A percentile compares a stretch with the other conserved stretches of the same genome.
Evolutionary conservation across 2,797 vertebrate species (phyloP).

Genomic region (Cynopterus sphinx): DNA sequence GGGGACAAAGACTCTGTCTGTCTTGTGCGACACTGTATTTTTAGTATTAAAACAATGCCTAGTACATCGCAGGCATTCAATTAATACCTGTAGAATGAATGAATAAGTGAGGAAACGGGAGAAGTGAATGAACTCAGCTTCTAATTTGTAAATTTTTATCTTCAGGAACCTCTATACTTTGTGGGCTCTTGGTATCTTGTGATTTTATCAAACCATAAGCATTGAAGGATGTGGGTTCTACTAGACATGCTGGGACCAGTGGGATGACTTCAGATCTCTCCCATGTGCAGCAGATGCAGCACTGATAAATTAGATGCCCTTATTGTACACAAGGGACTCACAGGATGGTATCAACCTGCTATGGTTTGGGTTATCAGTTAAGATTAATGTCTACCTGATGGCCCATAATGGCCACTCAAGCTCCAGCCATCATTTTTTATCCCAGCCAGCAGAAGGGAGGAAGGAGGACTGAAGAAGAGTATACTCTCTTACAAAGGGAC

Average conservation of each 20-base stretch:
- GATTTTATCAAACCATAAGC: background rate
- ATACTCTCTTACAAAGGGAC: background rate
- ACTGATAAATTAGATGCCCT: background rate
- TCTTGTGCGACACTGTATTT: background rate
- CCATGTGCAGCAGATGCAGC: background rate
- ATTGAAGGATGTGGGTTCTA: background rate
- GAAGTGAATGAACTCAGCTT: background rate
- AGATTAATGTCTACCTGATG: background rate
- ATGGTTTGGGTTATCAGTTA: background rate
- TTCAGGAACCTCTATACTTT: background rate
- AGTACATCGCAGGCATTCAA: background rate
- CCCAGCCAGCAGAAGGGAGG: background rate
- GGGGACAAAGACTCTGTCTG: background rate
- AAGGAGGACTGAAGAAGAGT: background rate
- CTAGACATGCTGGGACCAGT: background rate
- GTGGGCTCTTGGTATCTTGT: background rate
- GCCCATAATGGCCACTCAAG: background rate
- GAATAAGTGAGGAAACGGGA: background rate
- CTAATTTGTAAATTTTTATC: background rate
- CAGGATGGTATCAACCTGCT: background rate
- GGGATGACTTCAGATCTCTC: background rate
- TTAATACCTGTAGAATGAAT: background rate
- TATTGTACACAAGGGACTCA: background rate
- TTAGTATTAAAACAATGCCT: background rate
- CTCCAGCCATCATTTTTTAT: background rate